Percentiles rank a stretch among this genome's conserved stretches.
phyloP scores from a whole-genome alignment of 2,888 invertebrate species.

The Branchinecta sandiegonensis region DNA sequence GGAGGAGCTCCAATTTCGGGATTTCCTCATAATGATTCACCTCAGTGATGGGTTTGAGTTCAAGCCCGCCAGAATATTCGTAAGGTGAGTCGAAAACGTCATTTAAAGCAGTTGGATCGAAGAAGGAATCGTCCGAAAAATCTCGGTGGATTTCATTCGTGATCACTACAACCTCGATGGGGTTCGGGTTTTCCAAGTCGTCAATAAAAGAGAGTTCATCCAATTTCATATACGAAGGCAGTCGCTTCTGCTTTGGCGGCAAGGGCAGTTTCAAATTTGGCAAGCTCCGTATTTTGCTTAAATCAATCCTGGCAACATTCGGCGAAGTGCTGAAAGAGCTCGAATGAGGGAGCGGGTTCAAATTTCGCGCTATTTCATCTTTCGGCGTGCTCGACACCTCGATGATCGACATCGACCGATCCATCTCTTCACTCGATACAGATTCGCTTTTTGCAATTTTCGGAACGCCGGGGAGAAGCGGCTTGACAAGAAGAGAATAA shows the following conservation, averaged over 20 bases:
- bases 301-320: neutral
- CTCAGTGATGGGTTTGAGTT: neutral
- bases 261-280: slow-evolving; percentile 1
- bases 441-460: slow-evolving; percentile 6
- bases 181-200: neutral
- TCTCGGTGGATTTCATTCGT: slow-evolving; percentile 1
- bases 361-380: neutral
- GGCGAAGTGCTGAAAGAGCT: neutral
- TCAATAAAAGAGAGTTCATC: neutral
- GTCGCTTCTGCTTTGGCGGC: neutral
- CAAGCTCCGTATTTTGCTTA: slow-evolving; percentile 5
- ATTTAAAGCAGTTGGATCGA: neutral
- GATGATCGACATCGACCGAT: neutral
- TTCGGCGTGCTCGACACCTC: slow-evolving; percentile 3
- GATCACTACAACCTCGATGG: neutral
- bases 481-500: neutral
- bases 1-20: neutral
- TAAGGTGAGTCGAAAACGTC: neutral
- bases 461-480: neutral
- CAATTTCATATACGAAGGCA: neutral
- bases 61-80: slow-evolving; percentile 2
- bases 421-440: neutral
- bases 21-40: slow-evolving; percentile 7
- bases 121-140: slow-evolving; percentile 3
- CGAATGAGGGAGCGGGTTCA: neutral